Evolutionary conservation across 2,113 vertebrate genomes (phyloP).

Genomic region (Todiramphus chloris): DNA sequence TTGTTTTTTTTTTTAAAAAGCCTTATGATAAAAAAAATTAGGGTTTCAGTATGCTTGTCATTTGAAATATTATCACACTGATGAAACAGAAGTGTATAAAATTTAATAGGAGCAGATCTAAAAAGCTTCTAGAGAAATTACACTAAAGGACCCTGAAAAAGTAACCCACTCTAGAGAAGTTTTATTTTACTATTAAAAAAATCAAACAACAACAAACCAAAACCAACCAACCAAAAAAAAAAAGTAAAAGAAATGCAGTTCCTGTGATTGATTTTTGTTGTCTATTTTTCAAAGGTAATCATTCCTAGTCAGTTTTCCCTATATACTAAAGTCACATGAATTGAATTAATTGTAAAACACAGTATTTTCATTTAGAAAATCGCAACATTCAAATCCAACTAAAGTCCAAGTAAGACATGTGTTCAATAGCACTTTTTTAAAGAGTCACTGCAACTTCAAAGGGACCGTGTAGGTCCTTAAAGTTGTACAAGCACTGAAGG

Average conservation of each 20-base stretch:
- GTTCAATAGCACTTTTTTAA: neutral
- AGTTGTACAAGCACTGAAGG: neutral
- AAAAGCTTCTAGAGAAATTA: neutral
- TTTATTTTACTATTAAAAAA: neutral
- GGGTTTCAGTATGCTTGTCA: neutral
- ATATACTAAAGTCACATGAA: neutral
- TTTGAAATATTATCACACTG: constrained; percentile 12
- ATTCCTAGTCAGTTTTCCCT: neutral
- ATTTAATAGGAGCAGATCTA: neutral
- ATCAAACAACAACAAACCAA: neutral
- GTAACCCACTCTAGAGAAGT: neutral
- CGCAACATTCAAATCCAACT: neutral
- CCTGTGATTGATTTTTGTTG: neutral
- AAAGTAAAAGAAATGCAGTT: neutral
- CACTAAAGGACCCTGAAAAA: neutral
- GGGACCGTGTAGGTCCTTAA: neutral
- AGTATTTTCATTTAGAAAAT: neutral
- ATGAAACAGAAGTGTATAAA: neutral
- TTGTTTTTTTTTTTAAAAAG: neutral
- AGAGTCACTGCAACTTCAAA: neutral
- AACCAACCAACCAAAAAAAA: neutral
- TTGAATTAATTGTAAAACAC: neutral
- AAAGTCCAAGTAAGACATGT: neutral
- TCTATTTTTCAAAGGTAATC: neutral
- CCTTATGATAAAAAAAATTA: neutral